Base-by-base conservation (phyloP, 2,888 invertebrate genomes). In the Cheilosia urbana region DNA sequence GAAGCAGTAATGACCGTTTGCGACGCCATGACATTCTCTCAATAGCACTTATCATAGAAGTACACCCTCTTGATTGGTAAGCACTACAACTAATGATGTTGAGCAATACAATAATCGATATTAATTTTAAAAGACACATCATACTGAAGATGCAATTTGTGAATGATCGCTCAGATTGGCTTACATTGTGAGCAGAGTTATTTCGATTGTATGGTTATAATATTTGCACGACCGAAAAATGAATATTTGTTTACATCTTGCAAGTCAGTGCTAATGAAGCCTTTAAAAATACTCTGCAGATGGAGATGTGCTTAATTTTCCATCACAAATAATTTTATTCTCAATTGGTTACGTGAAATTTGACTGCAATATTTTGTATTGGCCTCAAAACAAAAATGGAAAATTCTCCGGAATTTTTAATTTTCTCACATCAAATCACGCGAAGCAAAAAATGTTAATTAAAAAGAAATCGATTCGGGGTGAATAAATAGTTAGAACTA, bases 1-100 rank as follows among this genome's bases (percentile, higher is more conserved):
- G 75, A 57, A 81, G 42, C 6, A 81, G n/a, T 5, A 81, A 42
- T 11, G 68, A 24, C 19, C 76, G 75, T 3, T 58, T 75, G 0
- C 42, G 47, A 0, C 62, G 81, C n/a, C 17, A 49, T 57, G 49
- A 6, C 1, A 62, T 6, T 11, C 19, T 47, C 0, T 9, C 6
- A 30, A 53, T 40, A 0, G 24, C 30, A 6, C 45, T 62, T 27
- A 19, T 9, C 24, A 40, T 11, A 9, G 49, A 13, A 15, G 63
- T 72, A 7, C 11, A 19, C 15, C 19, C 45, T 3, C 15, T 21
- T 47, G 11, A 0, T 7, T 17, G 27, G 42, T 27, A 2, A 17
- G 66, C 24, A 27, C 15, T n/a, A 19, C 27, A 24, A 15, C 17
- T 40, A 0, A 66, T 7, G 0, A 17, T 0, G 0, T 19, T 55